phyloP scores from a whole-genome alignment of 2,797 vertebrate species.

The Takifugu rubripes region DNA sequence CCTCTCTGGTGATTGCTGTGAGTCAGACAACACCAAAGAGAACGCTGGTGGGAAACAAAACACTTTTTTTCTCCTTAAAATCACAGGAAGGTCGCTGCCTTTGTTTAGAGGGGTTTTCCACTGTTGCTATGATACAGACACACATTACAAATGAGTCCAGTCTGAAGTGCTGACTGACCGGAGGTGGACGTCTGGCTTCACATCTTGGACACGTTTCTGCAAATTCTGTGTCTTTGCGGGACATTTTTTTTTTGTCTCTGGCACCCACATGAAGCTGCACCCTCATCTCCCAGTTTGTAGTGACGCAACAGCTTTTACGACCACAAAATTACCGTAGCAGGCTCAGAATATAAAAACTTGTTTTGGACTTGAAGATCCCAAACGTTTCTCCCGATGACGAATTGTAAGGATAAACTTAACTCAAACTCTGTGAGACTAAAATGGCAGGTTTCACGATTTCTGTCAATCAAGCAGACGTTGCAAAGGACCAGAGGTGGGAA shows the following conservation, averaged over 20 bases:
- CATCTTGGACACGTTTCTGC: neutral
- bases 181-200: neutral
- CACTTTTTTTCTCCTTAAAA: neutral
- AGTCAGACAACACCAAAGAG: conserved; percentile 24
- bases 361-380: no score
- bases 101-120: conserved; percentile 43
- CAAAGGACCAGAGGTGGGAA: no score
- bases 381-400: no score
- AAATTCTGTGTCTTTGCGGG: conserved; percentile 1
- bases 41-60: conserved; percentile 4
- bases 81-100: conserved; percentile 35
- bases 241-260: neutral
- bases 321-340: no score
- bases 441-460: no score
- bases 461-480: no score
- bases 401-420: no score
- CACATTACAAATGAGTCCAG: conserved; percentile 14
- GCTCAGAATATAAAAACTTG: no score
- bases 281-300: conserved; percentile 25
- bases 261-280: conserved; percentile 5
- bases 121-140: conserved; percentile 53
- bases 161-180: conserved; percentile 8
- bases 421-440: no score
- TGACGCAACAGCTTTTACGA: conserved; percentile 21
- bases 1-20: conserved; percentile 6